Evolutionary conservation across 2,797 vertebrate species (phyloP).

Genomic region (Phrynocephalus vlangalii): DNA sequence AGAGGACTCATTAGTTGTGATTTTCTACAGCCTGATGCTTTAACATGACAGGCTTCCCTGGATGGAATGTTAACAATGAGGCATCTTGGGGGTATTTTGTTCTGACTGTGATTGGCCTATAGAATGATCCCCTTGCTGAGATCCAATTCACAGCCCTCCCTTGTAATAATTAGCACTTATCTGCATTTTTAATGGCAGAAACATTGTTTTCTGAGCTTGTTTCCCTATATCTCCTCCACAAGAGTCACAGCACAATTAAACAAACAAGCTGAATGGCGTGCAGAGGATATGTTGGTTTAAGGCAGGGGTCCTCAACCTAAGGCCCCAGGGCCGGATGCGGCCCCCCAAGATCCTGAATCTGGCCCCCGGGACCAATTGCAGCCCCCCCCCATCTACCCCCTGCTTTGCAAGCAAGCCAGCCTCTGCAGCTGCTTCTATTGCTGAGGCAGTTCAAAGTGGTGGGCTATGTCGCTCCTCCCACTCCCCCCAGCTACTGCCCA

Average conservation of each 20-base stretch:
- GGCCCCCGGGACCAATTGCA: no score
- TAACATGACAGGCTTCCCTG: conserved; percentile 33
- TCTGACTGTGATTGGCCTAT: conserved; percentile 37
- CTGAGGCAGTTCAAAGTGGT: no score
- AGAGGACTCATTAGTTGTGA: conserved; percentile 35
- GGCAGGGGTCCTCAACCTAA: no score
- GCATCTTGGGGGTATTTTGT: background rate
- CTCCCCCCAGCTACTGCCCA: no score
- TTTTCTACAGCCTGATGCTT: conserved; percentile 39
- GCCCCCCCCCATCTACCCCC: no score
- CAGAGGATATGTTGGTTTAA: background rate
- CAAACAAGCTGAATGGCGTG: conserved; percentile 14
- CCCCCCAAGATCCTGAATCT: no score
- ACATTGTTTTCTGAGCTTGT: conserved; percentile 45
- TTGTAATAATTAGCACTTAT: conserved; percentile 35
- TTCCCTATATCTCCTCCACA: conserved; percentile 43
- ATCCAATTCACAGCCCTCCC: conserved; percentile 28
- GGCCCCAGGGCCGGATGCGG: no score
- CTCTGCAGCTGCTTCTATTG: no score
- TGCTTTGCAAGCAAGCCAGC: no score
- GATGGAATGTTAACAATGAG: conserved; percentile 39
- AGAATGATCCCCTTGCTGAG: conserved; percentile 33
- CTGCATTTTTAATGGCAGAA: conserved; percentile 35
- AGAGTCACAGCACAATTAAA: conserved; percentile 31
- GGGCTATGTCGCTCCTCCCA: no score